These are phyloP conservation scores for Hirundichthys speculiger DNA, from an alignment of 2,113 vertebrate species.

Conservation along the genomic window DNA sequence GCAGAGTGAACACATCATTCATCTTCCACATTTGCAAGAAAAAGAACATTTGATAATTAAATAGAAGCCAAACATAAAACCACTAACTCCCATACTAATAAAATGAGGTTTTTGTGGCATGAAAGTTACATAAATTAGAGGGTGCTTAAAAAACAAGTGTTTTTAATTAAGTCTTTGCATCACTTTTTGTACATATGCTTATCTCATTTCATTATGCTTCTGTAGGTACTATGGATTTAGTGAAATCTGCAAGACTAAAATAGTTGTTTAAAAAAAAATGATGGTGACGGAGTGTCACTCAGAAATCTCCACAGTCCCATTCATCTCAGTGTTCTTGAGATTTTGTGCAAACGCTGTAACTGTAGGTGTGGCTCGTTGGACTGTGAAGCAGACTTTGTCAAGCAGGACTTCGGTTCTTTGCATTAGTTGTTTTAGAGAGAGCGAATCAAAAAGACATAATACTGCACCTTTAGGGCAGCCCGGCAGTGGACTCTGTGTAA, in stretches of 20 bases:
- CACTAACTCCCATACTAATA: conserved; percentile 17
- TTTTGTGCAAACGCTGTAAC: conserved; percentile 34
- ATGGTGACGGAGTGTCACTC: too few species aligned
- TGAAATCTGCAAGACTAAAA: neutral
- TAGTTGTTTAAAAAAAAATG: too few species aligned
- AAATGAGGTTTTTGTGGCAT: neutral
- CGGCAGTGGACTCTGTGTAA: conserved; percentile 22
- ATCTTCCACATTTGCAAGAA: conserved; percentile 32
- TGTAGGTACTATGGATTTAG: conserved; percentile 15
- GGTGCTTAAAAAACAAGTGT: too few species aligned
- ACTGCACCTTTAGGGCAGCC: conserved; percentile 12
- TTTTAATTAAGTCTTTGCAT: too few species aligned
- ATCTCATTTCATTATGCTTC: conserved; percentile 6
- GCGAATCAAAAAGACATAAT: too few species aligned
- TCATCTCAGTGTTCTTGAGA: conserved; percentile 15
- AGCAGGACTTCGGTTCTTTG: conserved; percentile 37
- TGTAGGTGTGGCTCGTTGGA: conserved; percentile 21
- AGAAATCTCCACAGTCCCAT: neutral
- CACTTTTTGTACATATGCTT: too few species aligned
- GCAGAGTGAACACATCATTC: conserved; percentile 47
- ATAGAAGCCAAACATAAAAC: conserved; percentile 35
- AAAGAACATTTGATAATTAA: conserved; percentile 42
- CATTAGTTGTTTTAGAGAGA: too few species aligned
- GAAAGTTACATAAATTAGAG: neutral
- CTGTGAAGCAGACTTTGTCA: conserved; percentile 31